phyloP scores from a whole-genome alignment of 37 sponge, comb jelly and placozoan genomes.

The Diacarnus erythraeanus region DNA sequence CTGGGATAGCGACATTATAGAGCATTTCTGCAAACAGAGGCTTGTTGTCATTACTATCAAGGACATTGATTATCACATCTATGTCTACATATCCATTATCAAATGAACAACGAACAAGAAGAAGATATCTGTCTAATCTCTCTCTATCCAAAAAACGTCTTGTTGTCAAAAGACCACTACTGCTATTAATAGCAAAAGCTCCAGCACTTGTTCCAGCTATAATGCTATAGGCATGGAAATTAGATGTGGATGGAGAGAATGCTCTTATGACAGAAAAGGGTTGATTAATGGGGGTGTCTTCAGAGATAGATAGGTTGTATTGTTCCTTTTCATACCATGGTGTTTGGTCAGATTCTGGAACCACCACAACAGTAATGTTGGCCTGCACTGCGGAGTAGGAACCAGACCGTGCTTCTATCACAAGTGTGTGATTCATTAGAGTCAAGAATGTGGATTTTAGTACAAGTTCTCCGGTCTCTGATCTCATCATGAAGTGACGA shows the following conservation, averaged over 20 bases:
- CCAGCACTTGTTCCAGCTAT: constrained; percentile 33
- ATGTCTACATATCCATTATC: not conserved
- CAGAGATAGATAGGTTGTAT: constrained; percentile 16
- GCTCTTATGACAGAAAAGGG: constrained; percentile 23
- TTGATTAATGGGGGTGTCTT: constrained; percentile 1
- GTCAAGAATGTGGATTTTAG: not conserved
- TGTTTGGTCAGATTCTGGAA: constrained; percentile 16
- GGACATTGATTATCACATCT: constrained; percentile 20
- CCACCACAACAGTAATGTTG: constrained; percentile 15
- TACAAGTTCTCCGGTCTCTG: constrained; percentile 1
- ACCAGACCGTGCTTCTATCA: constrained; percentile 18
- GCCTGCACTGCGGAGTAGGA: not conserved
- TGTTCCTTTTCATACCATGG: constrained; percentile 35
- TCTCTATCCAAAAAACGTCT: constrained; percentile 48
- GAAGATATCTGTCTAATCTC: not conserved
- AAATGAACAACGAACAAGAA: constrained; percentile 44
- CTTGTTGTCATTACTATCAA: constrained; percentile 64
- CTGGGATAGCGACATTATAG: constrained; percentile 30
- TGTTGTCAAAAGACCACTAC: constrained; percentile 19
- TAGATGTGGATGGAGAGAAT: not conserved
- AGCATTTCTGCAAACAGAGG: constrained; percentile 43
- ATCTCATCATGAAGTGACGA: not conserved
- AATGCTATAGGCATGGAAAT: constrained; percentile 8
- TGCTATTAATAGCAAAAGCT: constrained; percentile 26
- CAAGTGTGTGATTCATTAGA: constrained; percentile 20